Base-by-base conservation (phyloP, 1,140 invertebrate genomes). In the Cyphomyrmex costatus region DNA sequence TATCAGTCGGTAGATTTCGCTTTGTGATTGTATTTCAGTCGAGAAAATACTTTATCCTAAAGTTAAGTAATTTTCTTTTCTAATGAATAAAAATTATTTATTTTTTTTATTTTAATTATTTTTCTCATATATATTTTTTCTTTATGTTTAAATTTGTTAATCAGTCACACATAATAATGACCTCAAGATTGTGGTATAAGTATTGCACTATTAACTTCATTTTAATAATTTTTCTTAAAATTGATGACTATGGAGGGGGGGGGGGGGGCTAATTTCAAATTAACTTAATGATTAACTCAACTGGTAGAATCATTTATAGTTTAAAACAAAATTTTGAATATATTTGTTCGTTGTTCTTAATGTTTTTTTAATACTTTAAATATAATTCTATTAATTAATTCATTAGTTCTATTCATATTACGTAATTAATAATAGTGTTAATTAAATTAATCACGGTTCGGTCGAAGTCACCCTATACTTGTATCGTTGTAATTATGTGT, bases 1-100 rank as follows among this genome's bases (percentile, higher is more conserved):
- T 6, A 21, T 21, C n/a, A n/a, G 27, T 66, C 83, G 49, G n/a
- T 49, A 87, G 86, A 36, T 87, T 33, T 3, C 86, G 71, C 82
- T 63, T 71, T 46, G 6, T 16, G 36, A 51, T 79, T 51, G 27
- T 14, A 63, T 63, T 42, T 58, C 10, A 6, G n/a, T 36, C 3
- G n/a, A 30, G 2, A 2, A 16, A 19, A 42, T 46, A 12, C 5
- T 60, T 58, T 5, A 0, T 56, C 1, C 27, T 4, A 1, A 63
- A 24, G 8, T 60, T 46, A 42, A 68, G 49, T 68, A 30, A 74
- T 74, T 74, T 33, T 7, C 49, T 49, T 70, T 24, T 27, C 14
- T 70, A 16, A 19, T 19, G 0, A 70, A 16, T n/a, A 10, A 74
- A 3, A 66, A 33, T 53, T 16, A 51, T 56, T 74, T 7, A 24